These are phyloP conservation scores for Acronicta aceris DNA, from an alignment of 2,888 invertebrate species.

Conservation along the genomic window DNA sequence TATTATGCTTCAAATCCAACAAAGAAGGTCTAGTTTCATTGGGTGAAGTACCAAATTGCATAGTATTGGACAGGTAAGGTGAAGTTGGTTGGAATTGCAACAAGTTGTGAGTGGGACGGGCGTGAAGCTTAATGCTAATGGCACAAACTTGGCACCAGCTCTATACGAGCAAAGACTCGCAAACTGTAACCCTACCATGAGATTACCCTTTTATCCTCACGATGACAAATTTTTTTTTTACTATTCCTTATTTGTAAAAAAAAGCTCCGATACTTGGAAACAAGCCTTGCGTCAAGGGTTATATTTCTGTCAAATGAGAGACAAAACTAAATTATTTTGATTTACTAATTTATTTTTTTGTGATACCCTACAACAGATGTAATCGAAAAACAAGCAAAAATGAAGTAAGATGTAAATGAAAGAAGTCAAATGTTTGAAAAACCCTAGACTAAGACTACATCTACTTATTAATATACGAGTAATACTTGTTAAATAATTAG, in stretches of 20 bases:
- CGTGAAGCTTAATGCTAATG: conserved; percentile 71
- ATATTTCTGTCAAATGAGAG: too few relatives aligned
- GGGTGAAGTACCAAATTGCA: conserved; percentile 60
- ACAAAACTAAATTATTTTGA: too few relatives aligned
- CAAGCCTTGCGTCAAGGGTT: too few relatives aligned
- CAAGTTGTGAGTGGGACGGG: conserved; percentile 70
- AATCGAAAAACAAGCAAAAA: too few relatives aligned
- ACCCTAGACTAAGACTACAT: too few relatives aligned
- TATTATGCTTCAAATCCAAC: conserved; percentile 11
- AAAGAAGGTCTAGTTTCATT: conserved; percentile 53
- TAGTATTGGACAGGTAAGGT: conserved; percentile 57
- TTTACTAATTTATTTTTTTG: too few relatives aligned
- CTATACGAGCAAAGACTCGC: conserved; percentile 43
- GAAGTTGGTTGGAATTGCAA: conserved; percentile 70
- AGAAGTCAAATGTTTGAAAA: too few relatives aligned
- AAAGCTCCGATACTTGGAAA: too few relatives aligned
- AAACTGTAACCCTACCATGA: conserved; percentile 1
- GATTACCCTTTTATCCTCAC: background rate
- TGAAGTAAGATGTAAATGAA: too few relatives aligned
- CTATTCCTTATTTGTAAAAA: background rate
- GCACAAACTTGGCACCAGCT: conserved; percentile 63
- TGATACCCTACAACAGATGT: too few relatives aligned
- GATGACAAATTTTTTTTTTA: background rate
- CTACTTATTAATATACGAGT: too few relatives aligned
- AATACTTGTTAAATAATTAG: too few relatives aligned